Conservation (phyloP, 2,113 vertebrate species). For the Pogonocichla stellata region DNA sequence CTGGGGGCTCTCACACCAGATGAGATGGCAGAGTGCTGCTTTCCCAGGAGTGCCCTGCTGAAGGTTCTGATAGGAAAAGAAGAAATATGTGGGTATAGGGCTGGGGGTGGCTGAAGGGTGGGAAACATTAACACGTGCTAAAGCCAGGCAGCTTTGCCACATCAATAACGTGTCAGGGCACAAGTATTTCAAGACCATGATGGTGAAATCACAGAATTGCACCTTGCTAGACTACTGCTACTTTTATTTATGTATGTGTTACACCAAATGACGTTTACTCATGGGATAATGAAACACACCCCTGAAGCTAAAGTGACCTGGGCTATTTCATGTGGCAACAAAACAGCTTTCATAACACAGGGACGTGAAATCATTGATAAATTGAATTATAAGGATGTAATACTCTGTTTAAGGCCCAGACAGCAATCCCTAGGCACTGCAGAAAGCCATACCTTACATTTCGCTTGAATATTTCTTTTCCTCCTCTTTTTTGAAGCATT, state of each 20-base stretch:
- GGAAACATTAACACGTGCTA: neutral
- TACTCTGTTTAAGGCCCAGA: neutral
- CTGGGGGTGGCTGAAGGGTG: neutral
- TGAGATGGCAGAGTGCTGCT: neutral
- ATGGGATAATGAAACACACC: neutral
- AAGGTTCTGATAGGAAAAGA: neutral
- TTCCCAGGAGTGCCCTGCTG: neutral
- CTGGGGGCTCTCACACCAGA: constrained; percentile 32
- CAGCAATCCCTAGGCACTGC: neutral
- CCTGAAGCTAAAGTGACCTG: neutral
- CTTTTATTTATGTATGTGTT: neutral
- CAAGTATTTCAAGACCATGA: neutral
- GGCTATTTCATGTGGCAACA: neutral
- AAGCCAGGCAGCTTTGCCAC: neutral
- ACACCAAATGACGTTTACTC: neutral
- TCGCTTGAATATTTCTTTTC: neutral
- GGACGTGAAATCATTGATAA: neutral
- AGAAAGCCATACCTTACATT: neutral
- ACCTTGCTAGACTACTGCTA: neutral
- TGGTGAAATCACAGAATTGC: neutral
- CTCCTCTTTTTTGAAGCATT: neutral
- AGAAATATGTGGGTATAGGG: neutral
- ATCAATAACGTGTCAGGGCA: neutral
- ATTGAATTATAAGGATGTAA: neutral
- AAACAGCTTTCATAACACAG: neutral